Conservation (phyloP, 2,888 invertebrate genomes). For the Eristalis intricaria region DNA sequence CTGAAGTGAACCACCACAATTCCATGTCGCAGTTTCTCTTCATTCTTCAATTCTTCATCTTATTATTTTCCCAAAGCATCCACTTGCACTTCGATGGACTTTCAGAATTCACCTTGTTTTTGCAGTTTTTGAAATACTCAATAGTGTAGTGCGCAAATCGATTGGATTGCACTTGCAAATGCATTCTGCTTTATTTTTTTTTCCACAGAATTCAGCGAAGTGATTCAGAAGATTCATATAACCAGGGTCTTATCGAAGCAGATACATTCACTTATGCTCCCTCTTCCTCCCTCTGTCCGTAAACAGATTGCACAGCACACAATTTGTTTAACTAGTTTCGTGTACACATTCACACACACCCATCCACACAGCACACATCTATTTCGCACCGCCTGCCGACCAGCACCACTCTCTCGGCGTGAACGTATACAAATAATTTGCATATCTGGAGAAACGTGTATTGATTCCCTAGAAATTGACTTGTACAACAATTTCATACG, state of each 20-base stretch:
- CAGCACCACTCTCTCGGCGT: not conserved
- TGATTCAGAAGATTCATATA: not conserved
- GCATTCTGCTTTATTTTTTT: not conserved
- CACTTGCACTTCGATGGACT: no score
- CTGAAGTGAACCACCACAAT: no score
- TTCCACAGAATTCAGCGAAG: not conserved
- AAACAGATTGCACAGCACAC: not conserved
- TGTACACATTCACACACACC: no score
- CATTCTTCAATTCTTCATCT: no score
- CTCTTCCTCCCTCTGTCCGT: not conserved
- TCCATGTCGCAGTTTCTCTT: no score
- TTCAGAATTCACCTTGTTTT: no score
- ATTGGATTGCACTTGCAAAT: not conserved
- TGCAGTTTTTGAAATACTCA: no score
- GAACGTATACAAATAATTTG: constrained; percentile 8
- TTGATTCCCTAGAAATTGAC: constrained; percentile 35
- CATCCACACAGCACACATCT: not conserved
- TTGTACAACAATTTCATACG: constrained; percentile 29
- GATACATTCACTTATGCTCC: not conserved
- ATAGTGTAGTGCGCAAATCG: no score
- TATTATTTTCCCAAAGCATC: no score
- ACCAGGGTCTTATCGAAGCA: not conserved
- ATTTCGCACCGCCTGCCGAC: not conserved
- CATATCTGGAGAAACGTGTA: constrained; percentile 40
- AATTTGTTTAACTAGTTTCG: not conserved